Conservation (phyloP, 2,797 vertebrate genomes). For the Tadarida brasiliensis region DNA sequence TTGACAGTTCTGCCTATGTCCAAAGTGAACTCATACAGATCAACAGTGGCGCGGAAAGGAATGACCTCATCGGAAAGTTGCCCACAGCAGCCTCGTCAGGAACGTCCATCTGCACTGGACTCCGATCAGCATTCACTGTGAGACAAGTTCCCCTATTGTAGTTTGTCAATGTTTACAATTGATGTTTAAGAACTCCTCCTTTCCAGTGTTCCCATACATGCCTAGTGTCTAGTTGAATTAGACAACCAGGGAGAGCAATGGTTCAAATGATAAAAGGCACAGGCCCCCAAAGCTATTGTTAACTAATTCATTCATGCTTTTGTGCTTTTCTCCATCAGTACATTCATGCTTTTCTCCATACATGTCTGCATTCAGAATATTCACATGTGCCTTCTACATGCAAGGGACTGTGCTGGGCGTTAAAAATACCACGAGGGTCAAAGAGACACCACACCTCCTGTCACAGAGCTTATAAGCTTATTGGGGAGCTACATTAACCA, state of each 20-base stretch:
- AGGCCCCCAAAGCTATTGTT: background rate
- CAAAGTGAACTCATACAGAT: constrained; percentile 77
- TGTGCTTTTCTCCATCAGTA: background rate
- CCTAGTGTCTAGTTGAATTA: background rate
- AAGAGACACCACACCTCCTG: background rate
- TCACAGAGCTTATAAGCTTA: background rate
- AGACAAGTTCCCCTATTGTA: background rate
- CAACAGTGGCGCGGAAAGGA: constrained; percentile 38
- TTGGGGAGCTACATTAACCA: background rate
- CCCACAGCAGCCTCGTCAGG: constrained; percentile 64
- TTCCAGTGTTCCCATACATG: background rate
- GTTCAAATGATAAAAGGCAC: background rate
- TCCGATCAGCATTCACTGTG: constrained; percentile 85
- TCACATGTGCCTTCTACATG: background rate
- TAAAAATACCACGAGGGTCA: background rate
- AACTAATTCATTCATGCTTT: background rate
- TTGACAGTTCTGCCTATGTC: constrained; percentile 51
- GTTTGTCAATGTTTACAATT: background rate
- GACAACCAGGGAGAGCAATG: background rate
- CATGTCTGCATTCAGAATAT: background rate
- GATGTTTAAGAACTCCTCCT: constrained; percentile 1
- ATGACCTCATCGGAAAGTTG: constrained; percentile 73
- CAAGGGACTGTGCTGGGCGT: background rate
- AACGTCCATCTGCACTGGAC: constrained; percentile 87
- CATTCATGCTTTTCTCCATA: background rate